Base-by-base conservation (phyloP, 2,113 vertebrate species). In the Cebidichthys violaceus region DNA sequence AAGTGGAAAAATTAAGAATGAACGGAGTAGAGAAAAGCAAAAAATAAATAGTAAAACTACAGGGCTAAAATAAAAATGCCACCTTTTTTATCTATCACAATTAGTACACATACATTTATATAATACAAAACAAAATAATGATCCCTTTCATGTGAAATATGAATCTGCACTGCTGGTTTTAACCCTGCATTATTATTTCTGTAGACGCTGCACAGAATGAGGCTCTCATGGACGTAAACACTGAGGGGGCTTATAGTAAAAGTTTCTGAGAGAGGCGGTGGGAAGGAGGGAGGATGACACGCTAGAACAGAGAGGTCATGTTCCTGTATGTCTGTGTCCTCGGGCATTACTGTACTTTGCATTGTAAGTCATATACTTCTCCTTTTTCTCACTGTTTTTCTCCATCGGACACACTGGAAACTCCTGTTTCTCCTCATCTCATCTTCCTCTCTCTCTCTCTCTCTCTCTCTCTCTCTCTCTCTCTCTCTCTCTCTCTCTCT, bases 391-490 rank as follows among this genome's bases (percentile, higher is more conserved):
- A 31, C 33, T 52, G 33, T 74, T 78, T 65, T 78, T 72, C 47
- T 71, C 61, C 39, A 3, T 64, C 55, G 54, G 70, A 72, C 82
- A 70, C 77, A 80, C 86, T 86, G 74, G 83, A 88, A 90, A 81
- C 77, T 86, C 86, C 81, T 86, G 82, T 85, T 92, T 61, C 77
- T 75, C 71, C 39, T 78, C 83, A 4, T 64, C 68, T 81, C 79
- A 72, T 31, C 9, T 69, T 70, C 71, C 15, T 6, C 43, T 60
- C 64, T 45, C 43, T 39, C 61, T 31, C 43, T 6, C 8, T 70
- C 67, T 62, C 52, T 39, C 37, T 71, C 64, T 60, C 22, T 72
- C 65, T 61, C 22, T 69, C 65, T 62, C 24, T 18, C 15, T 5
- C 45, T 73, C 65, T 62, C 24, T 69, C 60, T 57, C 22, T 69